Percentiles rank a stretch among this genome's conserved stretches.
phyloP scores from a whole-genome alignment of 2,888 invertebrate species.

The Eristalis intricaria region DNA sequence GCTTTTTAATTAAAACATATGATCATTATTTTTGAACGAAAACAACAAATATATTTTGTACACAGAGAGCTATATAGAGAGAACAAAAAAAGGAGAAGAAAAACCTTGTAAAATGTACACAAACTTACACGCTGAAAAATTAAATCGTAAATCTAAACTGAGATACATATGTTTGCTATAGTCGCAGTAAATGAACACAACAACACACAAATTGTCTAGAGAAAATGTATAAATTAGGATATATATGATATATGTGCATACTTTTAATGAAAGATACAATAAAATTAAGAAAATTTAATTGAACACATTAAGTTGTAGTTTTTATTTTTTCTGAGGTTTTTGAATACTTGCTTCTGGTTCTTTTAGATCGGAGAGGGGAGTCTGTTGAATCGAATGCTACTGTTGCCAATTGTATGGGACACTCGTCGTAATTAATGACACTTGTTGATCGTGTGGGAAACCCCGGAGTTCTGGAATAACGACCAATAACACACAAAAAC shows the following conservation, averaged over 20 bases:
- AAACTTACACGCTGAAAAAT: constrained; percentile 16
- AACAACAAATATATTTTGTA: constrained; percentile 24
- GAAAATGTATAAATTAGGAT: constrained; percentile 66
- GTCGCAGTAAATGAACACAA: constrained; percentile 49
- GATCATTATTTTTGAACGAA: neutral
- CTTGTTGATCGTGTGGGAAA: too few relatives aligned
- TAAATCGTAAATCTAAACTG: constrained; percentile 25
- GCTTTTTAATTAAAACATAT: neutral
- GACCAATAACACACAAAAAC: too few relatives aligned
- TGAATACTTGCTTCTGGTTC: too few relatives aligned
- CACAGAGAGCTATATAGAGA: constrained; percentile 4
- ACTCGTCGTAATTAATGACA: too few relatives aligned
- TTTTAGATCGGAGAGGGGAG: too few relatives aligned
- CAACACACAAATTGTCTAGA: constrained; percentile 52
- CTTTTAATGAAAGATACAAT: constrained; percentile 51
- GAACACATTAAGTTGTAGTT: constrained; percentile 15
- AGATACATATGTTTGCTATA: constrained; percentile 16
- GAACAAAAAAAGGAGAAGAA: too few relatives aligned
- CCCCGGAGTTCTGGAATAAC: too few relatives aligned
- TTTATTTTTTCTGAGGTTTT: neutral
- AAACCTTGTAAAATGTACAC: too few relatives aligned
- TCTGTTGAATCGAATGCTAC: too few relatives aligned
- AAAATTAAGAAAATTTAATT: constrained; percentile 63
- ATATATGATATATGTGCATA: constrained; percentile 50
- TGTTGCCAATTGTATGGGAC: too few relatives aligned